Conservation (phyloP, 2,888 invertebrate species). For the Drosophila anceps region DNA sequence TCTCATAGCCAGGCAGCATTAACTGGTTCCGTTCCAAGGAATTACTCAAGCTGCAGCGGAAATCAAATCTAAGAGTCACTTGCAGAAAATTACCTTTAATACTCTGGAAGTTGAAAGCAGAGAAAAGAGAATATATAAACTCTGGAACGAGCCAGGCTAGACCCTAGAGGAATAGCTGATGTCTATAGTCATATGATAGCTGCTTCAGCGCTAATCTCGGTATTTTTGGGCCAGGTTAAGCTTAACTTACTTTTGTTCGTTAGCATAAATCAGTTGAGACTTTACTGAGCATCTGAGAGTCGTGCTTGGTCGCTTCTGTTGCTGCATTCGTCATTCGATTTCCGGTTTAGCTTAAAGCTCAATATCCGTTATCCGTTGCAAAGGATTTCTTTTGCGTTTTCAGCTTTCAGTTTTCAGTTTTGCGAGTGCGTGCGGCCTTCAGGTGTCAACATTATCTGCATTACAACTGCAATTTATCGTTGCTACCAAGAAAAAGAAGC, state of each 20-base stretch:
- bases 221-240: not conserved
- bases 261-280: not conserved
- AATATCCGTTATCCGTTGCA: constrained; percentile 57
- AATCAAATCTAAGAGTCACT: not conserved
- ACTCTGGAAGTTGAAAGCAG: not conserved
- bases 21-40: constrained; percentile 1
- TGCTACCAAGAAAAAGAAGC: not conserved
- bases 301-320: not conserved
- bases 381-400: constrained; percentile 2
- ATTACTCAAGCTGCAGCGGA: not conserved
- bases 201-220: too few relatives aligned
- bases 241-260: not conserved
- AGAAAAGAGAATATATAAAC: not conserved
- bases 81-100: not conserved
- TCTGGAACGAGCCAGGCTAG: not conserved
- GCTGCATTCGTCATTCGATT: constrained; percentile 16
- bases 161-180: not conserved
- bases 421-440: constrained; percentile 52
- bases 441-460: constrained; percentile 71
- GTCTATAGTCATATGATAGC: not conserved
- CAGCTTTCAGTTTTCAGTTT: not conserved
- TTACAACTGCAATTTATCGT: constrained; percentile 61
- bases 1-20: not conserved
- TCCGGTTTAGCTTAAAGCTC: constrained; percentile 55
- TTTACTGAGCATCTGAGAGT: constrained; percentile 5